Conservation (phyloP, 2,888 invertebrate species). For the Amphimallon solstitiale region DNA sequence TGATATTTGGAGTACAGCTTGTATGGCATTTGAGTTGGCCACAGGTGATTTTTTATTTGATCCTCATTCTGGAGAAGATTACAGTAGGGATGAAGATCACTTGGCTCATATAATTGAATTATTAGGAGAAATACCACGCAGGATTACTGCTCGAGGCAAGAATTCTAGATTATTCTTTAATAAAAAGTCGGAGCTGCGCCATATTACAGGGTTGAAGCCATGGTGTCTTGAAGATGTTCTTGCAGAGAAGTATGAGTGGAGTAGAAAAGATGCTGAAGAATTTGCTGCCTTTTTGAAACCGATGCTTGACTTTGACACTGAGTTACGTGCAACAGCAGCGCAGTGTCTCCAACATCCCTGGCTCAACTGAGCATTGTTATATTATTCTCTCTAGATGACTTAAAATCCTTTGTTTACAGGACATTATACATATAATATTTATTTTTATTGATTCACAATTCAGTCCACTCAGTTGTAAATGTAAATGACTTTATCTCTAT, state of each 20-base stretch:
- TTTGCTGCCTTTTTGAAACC: conserved; percentile 96
- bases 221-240: conserved; percentile 96
- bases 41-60: conserved; percentile 99
- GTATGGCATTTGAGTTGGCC: conserved; percentile 99
- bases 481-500: conserved; percentile 45
- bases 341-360: conserved; percentile 96
- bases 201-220: conserved; percentile 92
- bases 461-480: conserved; percentile 41
- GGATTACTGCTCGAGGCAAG: conserved; percentile 91
- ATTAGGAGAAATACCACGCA: conserved; percentile 93
- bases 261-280: conserved; percentile 84
- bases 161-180: conserved; percentile 96
- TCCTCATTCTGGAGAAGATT: conserved; percentile 97
- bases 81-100: conserved; percentile 98
- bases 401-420: conserved; percentile 35
- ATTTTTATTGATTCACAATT: conserved; percentile 33
- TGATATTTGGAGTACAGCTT: conserved; percentile 99
- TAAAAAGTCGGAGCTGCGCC: conserved; percentile 91
- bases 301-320: conserved; percentile 97
- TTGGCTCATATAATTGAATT: conserved; percentile 99
- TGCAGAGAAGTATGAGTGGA: conserved; percentile 97
- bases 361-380: conserved; percentile 67
- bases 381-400: conserved; percentile 36
- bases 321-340: conserved; percentile 90
- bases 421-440: conserved; percentile 32